phyloP scores from a whole-genome alignment of 2,113 vertebrate genomes.

The Eupsittula cactorum region DNA sequence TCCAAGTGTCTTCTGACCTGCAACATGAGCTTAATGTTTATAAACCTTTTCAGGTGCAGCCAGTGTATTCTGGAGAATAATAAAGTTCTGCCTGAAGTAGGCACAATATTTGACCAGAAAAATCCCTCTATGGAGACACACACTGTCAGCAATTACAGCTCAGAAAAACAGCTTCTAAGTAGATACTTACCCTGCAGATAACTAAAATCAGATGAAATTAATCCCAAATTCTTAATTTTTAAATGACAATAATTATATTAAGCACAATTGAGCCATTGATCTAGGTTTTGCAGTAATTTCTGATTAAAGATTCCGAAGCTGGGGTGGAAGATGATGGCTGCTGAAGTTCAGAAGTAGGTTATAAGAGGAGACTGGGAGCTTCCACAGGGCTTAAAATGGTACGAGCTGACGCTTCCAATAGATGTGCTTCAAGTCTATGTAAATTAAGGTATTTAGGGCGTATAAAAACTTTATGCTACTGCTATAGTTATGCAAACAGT shows the following conservation, averaged over 20 bases:
- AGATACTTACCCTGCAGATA: neutral
- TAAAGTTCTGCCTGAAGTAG: neutral
- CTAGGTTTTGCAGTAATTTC: neutral
- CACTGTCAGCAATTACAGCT: neutral
- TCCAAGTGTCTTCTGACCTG: neutral
- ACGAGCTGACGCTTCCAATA: neutral
- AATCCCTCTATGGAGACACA: neutral
- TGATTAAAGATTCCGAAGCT: neutral
- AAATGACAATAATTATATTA: neutral
- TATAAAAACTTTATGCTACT: neutral
- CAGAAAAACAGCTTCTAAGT: neutral
- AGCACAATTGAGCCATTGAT: neutral
- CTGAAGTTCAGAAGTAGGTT: neutral
- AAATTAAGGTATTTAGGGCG: neutral
- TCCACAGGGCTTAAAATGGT: neutral
- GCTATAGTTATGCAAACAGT: neutral
- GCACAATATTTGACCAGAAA: neutral
- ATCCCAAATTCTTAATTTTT: constrained; percentile 6
- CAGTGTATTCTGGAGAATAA: neutral
- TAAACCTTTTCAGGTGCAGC: neutral
- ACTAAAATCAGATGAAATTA: neutral
- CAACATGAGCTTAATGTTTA: fast-evolving
- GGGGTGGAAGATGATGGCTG: neutral
- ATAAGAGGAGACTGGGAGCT: neutral
- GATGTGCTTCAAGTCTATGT: neutral